These are phyloP conservation scores for Triplophysa yarkandensis DNA, from an alignment of 2,797 vertebrate species.

Conservation along the genomic window DNA sequence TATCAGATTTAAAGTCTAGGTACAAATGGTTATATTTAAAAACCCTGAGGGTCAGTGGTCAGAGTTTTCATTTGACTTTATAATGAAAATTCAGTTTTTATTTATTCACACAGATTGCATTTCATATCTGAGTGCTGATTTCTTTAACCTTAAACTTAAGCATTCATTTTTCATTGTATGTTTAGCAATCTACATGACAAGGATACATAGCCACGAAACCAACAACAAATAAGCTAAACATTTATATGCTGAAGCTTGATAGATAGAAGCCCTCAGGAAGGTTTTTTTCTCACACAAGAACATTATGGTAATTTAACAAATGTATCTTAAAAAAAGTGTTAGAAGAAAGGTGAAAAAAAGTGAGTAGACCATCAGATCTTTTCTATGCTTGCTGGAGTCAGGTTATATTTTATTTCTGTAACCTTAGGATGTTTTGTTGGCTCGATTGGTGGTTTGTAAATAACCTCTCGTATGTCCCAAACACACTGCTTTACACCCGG, in stretches of 20 bases:
- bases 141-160: conserved; percentile 11
- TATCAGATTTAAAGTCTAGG: neutral
- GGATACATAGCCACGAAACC: too few species aligned
- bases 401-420: conserved; percentile 38
- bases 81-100: neutral
- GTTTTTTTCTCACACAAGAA: neutral
- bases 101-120: neutral
- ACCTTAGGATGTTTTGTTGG: conserved; percentile 39
- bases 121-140: neutral
- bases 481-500: conserved; percentile 1
- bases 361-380: conserved; percentile 5
- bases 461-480: conserved; percentile 7
- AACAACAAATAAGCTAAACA: too few species aligned
- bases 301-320: too few species aligned
- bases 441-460: conserved; percentile 14
- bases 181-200: too few species aligned
- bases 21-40: neutral
- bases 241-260: too few species aligned
- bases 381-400: conserved; percentile 28
- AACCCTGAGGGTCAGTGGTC: neutral
- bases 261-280: too few species aligned
- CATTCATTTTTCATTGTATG: neutral
- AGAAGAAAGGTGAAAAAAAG: neutral
- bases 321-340: too few species aligned
- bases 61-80: too few species aligned